Percentiles rank a stretch among this genome's conserved stretches.
Evolutionary conservation across 2,888 invertebrate species (phyloP).

Genomic region (Bhutanitis thaidina): DNA sequence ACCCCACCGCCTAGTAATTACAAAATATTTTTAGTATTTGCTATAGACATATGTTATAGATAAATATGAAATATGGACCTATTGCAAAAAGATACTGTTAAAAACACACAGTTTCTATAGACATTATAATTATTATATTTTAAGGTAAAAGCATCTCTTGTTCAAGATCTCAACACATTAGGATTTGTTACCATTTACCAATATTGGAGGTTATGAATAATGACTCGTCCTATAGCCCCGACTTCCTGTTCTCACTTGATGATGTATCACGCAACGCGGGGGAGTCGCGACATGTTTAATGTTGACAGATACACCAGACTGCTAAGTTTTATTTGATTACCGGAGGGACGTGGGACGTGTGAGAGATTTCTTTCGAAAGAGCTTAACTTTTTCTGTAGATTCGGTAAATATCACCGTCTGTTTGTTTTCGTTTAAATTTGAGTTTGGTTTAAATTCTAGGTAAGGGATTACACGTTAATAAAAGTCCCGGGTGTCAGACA

Average conservation of each 20-base stretch:
- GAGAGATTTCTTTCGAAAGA: slow-evolving; percentile 17
- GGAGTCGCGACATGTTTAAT: slow-evolving; percentile 28
- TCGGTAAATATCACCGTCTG: slow-evolving; percentile 1
- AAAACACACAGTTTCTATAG: no score
- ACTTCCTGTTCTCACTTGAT: slow-evolving; percentile 44
- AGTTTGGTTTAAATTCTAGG: neutral
- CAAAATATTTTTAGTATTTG: no score
- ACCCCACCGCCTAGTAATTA: no score
- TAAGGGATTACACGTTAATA: no score
- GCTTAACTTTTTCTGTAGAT: neutral
- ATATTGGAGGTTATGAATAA: slow-evolving; percentile 11
- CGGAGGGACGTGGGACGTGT: slow-evolving; percentile 25
- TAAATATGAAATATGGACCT: no score
- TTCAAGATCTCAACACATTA: neutral
- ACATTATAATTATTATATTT: no score
- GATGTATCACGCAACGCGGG: slow-evolving; percentile 40
- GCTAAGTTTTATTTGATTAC: slow-evolving; percentile 60
- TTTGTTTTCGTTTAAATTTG: neutral
- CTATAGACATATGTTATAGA: no score
- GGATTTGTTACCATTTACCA: slow-evolving; percentile 3
- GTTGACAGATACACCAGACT: slow-evolving; percentile 60
- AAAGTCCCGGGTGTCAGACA: no score
- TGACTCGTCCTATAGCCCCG: slow-evolving; percentile 25
- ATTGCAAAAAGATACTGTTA: no score
- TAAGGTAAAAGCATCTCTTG: no score